Evolutionary conservation across 2,797 vertebrate species (phyloP), one percentile per base, ranked within the genome.

Genomic region (Tolypeutes matacus): DNA sequence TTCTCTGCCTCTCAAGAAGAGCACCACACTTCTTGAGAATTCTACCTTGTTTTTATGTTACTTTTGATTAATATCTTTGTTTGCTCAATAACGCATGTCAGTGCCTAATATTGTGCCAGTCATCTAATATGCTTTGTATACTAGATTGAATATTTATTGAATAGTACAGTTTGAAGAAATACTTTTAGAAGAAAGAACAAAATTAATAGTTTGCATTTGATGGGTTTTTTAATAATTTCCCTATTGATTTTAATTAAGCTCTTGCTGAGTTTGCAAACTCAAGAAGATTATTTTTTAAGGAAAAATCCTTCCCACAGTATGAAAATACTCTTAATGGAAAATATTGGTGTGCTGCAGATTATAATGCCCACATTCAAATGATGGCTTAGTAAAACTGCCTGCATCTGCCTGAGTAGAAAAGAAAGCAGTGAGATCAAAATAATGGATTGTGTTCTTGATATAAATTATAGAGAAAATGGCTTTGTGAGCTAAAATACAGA

Each of bases 181-280:
- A n/a, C 20, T 51, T 84, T 86, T 64, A 39, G 11, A 62, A 86
- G n/a, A 70, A 77, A 92, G 31, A 29, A 53, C 70, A 56, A 77
- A 65, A 88, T 27, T 88, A 93, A 64, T 76, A 42, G 0, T 91
- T 98, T 86, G 9, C 7, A 97, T 97, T 78, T 84, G 96, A 95
- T 51, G 89, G 60, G 93, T 91, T 85, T 46, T 51, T 64, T 92
- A 23, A 94, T 39, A 56, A 31, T 90, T 53, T 75, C 1, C 53
- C 73, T 94, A 62, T 96, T 56, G 92, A 87, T 29, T 95, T 98
- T 93, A 96, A 96, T 97, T 95, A 97, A 97, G 77, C 81, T 77
- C 92, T 98, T 97, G 31, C 73, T 92, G 80, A 96, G 89, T n/a
- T 94, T 96, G 2, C 31, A 97, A 89, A 62, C 65, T 1, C 1